Percentiles rank a stretch among this genome's conserved stretches.
These are phyloP conservation scores for Gymnoscopelus braueri DNA, from an alignment of 2,797 vertebrate genomes.

Conservation along the genomic window DNA sequence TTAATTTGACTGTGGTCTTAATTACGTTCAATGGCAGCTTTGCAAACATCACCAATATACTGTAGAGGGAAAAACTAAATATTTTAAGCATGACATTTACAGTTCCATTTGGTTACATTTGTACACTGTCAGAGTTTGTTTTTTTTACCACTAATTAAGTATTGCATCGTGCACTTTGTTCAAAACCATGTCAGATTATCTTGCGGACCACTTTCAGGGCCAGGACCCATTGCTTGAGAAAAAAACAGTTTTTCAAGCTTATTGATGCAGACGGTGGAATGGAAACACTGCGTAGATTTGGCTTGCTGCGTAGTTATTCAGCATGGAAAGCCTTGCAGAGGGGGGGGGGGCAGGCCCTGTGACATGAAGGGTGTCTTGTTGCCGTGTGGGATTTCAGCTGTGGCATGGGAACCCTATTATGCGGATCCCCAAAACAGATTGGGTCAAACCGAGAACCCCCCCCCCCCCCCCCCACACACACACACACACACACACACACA, in stretches of 20 bases:
- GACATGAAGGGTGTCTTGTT: slow-evolving; percentile 44
- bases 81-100: too few species aligned
- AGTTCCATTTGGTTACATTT: too few species aligned
- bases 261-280: slow-evolving; percentile 2
- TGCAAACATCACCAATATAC: slow-evolving; percentile 15
- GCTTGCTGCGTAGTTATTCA: not conserved
- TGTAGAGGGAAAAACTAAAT: slow-evolving; percentile 1
- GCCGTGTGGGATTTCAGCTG: slow-evolving; percentile 53
- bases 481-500: not conserved
- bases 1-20: slow-evolving; percentile 28
- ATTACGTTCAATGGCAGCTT: slow-evolving; percentile 27
- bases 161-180: too few species aligned
- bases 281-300: not conserved
- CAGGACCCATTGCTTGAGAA: too few species aligned
- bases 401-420: slow-evolving; percentile 42
- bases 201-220: too few species aligned
- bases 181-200: too few species aligned
- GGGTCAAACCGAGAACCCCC: slow-evolving; percentile 22
- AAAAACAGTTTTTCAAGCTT: too few species aligned
- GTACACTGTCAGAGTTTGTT: too few species aligned
- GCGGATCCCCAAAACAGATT: slow-evolving; percentile 35
- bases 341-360: slow-evolving; percentile 20
- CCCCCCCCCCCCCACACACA: not conserved
- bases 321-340: slow-evolving; percentile 9
- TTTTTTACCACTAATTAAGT: too few species aligned